Evolutionary conservation across 2,797 vertebrate species (phyloP), one percentile per base, ranked within the genome.

Genomic region (Petrocephalus sullivani): DNA sequence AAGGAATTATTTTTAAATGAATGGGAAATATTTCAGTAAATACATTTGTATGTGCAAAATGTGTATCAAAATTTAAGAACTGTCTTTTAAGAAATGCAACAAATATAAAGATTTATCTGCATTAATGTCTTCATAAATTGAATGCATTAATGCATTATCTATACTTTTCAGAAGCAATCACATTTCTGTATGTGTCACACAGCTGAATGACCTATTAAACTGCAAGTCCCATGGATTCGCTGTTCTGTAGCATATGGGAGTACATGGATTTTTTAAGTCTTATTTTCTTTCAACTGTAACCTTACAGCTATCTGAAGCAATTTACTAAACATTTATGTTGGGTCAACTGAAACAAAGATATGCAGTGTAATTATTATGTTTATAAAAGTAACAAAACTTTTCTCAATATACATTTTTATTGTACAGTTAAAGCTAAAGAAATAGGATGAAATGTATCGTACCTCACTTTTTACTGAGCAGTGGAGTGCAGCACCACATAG

Each of bases 401-500:
- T 81, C 4, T 81, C 75, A 81, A 49, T 81, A 81, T 81, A n/a
- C 23, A 37, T 71, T 53, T 87, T 71, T 56, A 37, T 33, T 14
- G 23, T 53, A n/a, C 86, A n/a, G n/a, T 58, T 67, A 87, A 71
- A 37, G 14, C 14, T 56, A 28, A 88, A 37, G 33, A n/a, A 88
- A 21, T 23, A 58, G 54, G 91, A 88, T 91, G 23, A 85, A 49
- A 60, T 54, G 46, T 93, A 90, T 91, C 90, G 28, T 23, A 33
- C 28, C 33, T 28, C 37, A 49, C 82, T 53, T 51, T 85, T 49
- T 14, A 21, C 53, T 87, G 87, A 54, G 33, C 61, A 54, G 95
- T 93, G 93, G n/a, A 91, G 92, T 93, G 91, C 53, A 67, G 90
- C 93, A 93, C 93, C 94, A 92, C 90, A 91, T 92, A 91, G 95